phyloP scores from a whole-genome alignment of 2,797 vertebrate genomes.

The Linurgus olivaceus region DNA sequence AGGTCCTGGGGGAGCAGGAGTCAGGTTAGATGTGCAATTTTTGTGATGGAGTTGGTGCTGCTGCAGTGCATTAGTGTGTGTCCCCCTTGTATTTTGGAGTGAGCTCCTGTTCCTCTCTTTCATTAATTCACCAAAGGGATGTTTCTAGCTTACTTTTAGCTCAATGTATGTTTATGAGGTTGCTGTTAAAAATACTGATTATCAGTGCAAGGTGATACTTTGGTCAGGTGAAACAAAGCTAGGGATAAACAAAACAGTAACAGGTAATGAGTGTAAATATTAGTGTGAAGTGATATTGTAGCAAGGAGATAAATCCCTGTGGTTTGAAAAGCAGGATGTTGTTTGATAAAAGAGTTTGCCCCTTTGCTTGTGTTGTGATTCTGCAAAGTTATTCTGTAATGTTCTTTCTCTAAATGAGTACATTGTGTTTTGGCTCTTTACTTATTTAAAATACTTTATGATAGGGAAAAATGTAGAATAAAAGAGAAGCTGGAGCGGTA shows the following conservation, averaged over 20 bases:
- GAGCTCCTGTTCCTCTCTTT: neutral
- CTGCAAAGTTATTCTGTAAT: neutral
- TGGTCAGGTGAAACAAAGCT: neutral
- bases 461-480: neutral
- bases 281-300: neutral
- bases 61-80: neutral
- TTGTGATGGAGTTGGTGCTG: neutral
- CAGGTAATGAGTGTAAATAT: neutral
- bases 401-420: neutral
- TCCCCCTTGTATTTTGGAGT: neutral
- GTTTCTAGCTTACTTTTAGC: neutral
- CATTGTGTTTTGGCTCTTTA: neutral
- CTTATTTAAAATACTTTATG: neutral
- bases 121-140: rapidly evolving
- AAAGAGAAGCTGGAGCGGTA: neutral
- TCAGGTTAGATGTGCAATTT: rapidly evolving
- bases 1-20: neutral
- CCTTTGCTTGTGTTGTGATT: neutral
- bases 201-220: neutral
- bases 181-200: neutral
- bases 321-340: neutral
- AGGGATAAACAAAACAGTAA: neutral
- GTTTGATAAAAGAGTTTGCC: neutral
- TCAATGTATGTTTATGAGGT: rapidly evolving
- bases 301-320: neutral